These are phyloP conservation scores for Erythrolamprus reginae DNA, from an alignment of 2,113 vertebrate genomes.

Conservation along the genomic window DNA sequence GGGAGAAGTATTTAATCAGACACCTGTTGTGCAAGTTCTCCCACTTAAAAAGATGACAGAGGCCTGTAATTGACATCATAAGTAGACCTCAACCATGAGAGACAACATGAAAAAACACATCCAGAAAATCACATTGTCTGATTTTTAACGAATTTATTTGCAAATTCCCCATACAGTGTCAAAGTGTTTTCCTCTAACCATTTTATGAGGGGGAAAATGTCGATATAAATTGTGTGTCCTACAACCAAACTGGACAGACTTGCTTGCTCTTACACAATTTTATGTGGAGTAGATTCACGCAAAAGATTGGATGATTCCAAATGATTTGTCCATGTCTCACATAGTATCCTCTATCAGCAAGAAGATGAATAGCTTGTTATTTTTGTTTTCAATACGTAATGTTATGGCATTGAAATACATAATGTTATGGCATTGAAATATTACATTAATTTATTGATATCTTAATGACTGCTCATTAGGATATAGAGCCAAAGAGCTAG, in stretches of 20 bases:
- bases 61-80: too few relatives aligned
- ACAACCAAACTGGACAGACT: not conserved
- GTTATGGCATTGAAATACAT: not conserved
- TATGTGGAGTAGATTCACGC: not conserved
- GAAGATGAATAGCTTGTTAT: not conserved
- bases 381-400: not conserved
- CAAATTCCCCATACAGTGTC: not conserved
- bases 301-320: not conserved
- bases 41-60: too few relatives aligned
- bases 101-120: too few relatives aligned
- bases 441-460: not conserved
- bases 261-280: not conserved
- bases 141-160: too few relatives aligned
- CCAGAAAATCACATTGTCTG: too few relatives aligned
- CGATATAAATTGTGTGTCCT: not conserved
- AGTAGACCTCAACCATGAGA: too few relatives aligned
- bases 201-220: not conserved
- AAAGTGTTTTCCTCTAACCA: not conserved
- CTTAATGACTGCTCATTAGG: not conserved
- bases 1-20: too few relatives aligned
- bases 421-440: not conserved
- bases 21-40: too few relatives aligned
- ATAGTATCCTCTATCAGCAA: not conserved
- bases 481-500: conserved; percentile 16
- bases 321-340: not conserved